Conservation (phyloP, 1,140 invertebrate species). For the Drosophila teissieri region DNA sequence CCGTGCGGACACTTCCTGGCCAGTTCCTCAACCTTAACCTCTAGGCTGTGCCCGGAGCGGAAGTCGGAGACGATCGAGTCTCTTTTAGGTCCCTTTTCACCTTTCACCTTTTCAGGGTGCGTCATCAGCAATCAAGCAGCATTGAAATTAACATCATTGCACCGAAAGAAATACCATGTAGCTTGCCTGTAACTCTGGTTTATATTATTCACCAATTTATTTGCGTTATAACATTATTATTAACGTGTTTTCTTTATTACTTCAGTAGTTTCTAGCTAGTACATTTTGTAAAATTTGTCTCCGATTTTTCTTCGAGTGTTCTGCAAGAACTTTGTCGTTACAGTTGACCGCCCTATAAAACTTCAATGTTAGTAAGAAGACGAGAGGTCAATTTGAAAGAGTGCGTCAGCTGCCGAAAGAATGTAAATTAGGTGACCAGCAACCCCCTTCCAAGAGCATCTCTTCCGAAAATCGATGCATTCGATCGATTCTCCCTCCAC, state of each 20-base stretch:
- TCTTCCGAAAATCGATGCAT: conserved; percentile 27
- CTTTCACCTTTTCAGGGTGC: conserved; percentile 47
- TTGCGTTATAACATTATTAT: too few species aligned
- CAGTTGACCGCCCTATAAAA: conserved; percentile 67
- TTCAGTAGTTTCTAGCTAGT: too few species aligned
- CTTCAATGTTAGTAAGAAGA: conserved; percentile 23
- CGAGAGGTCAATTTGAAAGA: conserved; percentile 26
- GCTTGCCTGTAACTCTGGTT: too few species aligned
- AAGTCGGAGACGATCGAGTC: conserved; percentile 61
- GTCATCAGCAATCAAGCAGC: conserved; percentile 43
- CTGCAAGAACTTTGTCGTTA: conserved; percentile 44
- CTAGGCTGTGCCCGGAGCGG: conserved; percentile 63
- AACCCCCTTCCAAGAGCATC: conserved; percentile 20
- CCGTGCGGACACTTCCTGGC: conserved; percentile 24
- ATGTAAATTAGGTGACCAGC: conserved; percentile 6
- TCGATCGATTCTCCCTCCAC: conserved; percentile 3
- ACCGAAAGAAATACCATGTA: conserved; percentile 9
- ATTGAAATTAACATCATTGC: conserved; percentile 32
- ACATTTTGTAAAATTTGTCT: too few species aligned
- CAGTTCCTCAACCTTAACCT: conserved; percentile 65
- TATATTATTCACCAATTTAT: too few species aligned
- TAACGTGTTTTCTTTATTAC: too few species aligned
- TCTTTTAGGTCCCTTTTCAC: conserved; percentile 35
- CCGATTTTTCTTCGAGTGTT: too few species aligned
- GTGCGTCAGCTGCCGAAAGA: conserved; percentile 45